Base-by-base conservation (phyloP, 2,797 vertebrate genomes). In the Sebastolobus altivelis region DNA sequence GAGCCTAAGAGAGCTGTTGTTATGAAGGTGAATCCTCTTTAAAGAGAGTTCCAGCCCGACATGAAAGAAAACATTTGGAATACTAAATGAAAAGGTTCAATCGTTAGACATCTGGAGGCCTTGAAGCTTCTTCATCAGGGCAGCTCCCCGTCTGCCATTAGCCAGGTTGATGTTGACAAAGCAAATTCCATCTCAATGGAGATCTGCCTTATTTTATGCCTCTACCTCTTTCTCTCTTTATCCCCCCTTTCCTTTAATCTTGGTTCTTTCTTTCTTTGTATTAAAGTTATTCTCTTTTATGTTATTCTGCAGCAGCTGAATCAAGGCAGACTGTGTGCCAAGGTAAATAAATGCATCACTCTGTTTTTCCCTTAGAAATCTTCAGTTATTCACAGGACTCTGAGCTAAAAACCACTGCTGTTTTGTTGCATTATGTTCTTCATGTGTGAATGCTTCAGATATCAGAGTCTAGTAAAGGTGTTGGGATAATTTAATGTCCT, bases 331-430 rank as follows among this genome's bases (percentile, higher is more conserved):
- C 77, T 2, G 10, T 2, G 8, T 77, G 84, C 80, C 84, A 88
- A 93, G 94, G 95, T 94, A 93, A 93, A 89, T 88, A 55, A 72
- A 75, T 54, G 12, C 68, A 52, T 78, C 65, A 16, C 75, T 73
- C n/a, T 77, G 52, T 52, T 76, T 71, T 75, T 22, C 27, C 25
- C 18, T 63, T 11, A 65, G 22, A 88, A 77, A 81, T 62, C 43
- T 40, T 65, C 58, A 46, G n/a, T 38, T 66, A 72, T 60, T 81
- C 58, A 54, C 40, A 22, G 46, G 68, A 3, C 25, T 68, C n/a
- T 46, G 52, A 55, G 60, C 27, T 40, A 43, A 75, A 72, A 29
- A 22, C 4, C 63, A 43, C 10, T 20, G 43, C 38, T 58, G 27
- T 65, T 67, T 65, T 40, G 40, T 46, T 75, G 61, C 49, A 37